Evolutionary conservation across 2,113 vertebrate species (phyloP).

Genomic region (Dromaius novaehollandiae): DNA sequence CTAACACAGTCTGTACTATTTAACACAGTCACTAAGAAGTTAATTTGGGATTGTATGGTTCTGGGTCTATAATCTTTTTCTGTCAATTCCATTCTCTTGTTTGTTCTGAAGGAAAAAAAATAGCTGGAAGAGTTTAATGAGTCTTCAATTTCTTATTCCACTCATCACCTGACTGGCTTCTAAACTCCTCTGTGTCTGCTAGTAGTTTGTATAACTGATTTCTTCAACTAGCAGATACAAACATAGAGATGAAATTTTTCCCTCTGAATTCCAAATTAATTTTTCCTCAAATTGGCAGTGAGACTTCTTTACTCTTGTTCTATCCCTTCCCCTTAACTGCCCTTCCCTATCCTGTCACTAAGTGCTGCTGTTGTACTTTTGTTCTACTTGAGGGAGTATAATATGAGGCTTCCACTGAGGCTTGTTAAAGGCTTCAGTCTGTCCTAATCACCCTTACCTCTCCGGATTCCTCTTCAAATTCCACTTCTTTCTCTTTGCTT

Average conservation of each 20-base stretch:
- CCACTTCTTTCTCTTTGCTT: background rate
- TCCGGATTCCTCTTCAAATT: background rate
- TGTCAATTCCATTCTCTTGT: background rate
- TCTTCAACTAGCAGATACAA: background rate
- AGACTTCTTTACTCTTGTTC: background rate
- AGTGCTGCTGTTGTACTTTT: slow-evolving; percentile 54
- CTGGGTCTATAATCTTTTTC: background rate
- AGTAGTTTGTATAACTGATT: background rate
- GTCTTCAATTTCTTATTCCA: background rate
- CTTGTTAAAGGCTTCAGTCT: background rate
- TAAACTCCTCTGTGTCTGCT: background rate
- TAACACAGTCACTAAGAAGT: background rate
- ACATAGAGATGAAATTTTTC: background rate
- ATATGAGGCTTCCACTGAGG: background rate
- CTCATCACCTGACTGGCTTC: background rate
- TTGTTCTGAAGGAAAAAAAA: background rate
- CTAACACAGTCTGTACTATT: background rate
- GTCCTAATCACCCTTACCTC: background rate
- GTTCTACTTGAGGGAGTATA: background rate
- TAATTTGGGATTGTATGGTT: background rate
- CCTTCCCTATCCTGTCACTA: slow-evolving; percentile 53
- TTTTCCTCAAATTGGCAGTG: background rate
- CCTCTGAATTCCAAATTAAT: background rate
- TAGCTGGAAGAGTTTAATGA: background rate
- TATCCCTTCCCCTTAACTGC: background rate